Base-by-base conservation (phyloP, 2,113 vertebrate species). In the Peromyscus leucopus region DNA sequence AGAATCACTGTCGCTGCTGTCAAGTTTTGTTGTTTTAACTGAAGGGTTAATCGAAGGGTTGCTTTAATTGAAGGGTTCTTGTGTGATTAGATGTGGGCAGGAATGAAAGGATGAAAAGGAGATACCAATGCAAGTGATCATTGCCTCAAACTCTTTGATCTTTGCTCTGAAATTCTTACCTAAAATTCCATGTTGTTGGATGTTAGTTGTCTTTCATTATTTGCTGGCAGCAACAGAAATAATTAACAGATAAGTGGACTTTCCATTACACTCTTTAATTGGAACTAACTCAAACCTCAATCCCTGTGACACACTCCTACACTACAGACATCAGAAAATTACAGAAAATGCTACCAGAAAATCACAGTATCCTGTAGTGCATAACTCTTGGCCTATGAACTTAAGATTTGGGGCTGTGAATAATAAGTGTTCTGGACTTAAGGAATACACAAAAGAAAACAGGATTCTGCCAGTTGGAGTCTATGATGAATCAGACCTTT, bases 381-480 rank as follows among this genome's bases (percentile, higher is more conserved):
- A 75, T 84, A 85, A 90, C 24, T n/a, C 22, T 51, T 94, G n/a
- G 10, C 46, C 55, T 24, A 86, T 65, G 39, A 82, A 91, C 94
- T 89, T 36, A 96, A 83, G 46, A 83, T 61, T 92, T 91, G 36
- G 79, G 51, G 69, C 31, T 94, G n/a, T 79, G 48, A 89, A 80
- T 75, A 97, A 36, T 46, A 93, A 84, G 94, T 93, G 17, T 96
- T 96, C 94, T 65, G 96, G 21, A 89, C 46, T 90, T 89, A 89
- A 95, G 89, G 72, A 93, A 90, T 31, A 95, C 91, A 96, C 22
- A 89, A 89, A 95, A 95, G 59, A 96, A 95, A 96, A 89, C 78
- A 90, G 86, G 86, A 89, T 90, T 33, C 12, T 90, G 63, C 75
- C 36, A 80, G 59, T 76, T 97, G 84, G 42, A 89, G 42, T 79